Evolutionary conservation across 2,113 vertebrate genomes (phyloP), one percentile per base, ranked within the genome.

Genomic region (Gavia stellata): DNA sequence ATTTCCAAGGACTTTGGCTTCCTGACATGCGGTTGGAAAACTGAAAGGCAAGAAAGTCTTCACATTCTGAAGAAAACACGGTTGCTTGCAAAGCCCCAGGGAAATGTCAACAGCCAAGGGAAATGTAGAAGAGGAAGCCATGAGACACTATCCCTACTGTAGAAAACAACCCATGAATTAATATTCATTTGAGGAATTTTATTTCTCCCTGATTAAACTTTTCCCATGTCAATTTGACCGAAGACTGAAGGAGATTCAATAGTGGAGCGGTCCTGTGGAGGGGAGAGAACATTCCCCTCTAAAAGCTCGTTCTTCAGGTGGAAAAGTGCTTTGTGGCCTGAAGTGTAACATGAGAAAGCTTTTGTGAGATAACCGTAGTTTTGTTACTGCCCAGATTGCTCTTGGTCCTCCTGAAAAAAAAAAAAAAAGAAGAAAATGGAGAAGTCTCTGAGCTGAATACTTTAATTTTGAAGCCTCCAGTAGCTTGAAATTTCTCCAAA

Each of bases 401-500:
- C 56, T 81, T 72, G 53, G 47, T 56, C 49, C 52, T 56, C 29
- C 12, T 59, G 38, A 7, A 31, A 20, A 49, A 55, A 81, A 61
- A 52, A 3, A 26, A 19, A 34, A 34, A 81, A 10, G 6, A 38
- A 33, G 18, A 10, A 61, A 16, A 88, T 5, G 3, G 70, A 86
- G 81, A 89, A 85, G 7, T 92, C 84, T 94, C 78, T 58, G 45
- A 49, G 45, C 73, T 94, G 94, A 96, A 94, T 75, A 61, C 66
- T 89, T 86, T 16, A 88, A 95, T 94, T 96, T 78, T 77, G 78
- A 94, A 95, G 84, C 70, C 91, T 97, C 91, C 91, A 90, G 96
- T 97, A 97, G 97, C 95, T 96, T 96, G 96, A 97, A 97, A 95
- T 83, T 73, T 91, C 91, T 97, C 96, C 97, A 96, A 96, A 70